Base-by-base conservation (phyloP, 2,113 vertebrate genomes). In the Rhea pennata region DNA sequence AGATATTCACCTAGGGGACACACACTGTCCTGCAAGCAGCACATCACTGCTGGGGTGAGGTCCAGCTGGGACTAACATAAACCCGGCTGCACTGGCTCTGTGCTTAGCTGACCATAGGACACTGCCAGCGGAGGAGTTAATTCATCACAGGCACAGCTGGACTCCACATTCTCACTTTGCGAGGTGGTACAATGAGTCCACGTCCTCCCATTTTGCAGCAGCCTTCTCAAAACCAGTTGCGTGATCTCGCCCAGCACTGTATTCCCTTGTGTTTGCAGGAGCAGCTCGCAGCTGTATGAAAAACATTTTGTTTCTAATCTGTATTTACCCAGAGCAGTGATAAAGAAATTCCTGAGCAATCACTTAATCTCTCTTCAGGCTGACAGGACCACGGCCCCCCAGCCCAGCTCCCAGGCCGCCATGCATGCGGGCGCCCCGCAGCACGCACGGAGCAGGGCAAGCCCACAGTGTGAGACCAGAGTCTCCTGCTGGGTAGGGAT, bases 341-440 rank as follows among this genome's bases (percentile, higher is more conserved):
- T 97, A 97, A 95, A 89, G 91, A 95, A 93, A 96, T 96, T 96
- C 95, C 92, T 95, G 24, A 58, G 42, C 71, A 91, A 96, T 92
- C 94, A 83, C 73, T 96, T 96, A 80, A 96, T 95, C 94, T 93
- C 74, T 64, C 71, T 89, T 87, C 61, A 78, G 36, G 92, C 91
- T 95, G 89, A 94, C 89, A 89, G 78, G 42, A 87, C 64, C 84
- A 29, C 33, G 78, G 85, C 91, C 58, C 51, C 89, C 76, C 27
- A 94, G 42, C 53, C 48, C 66, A 91, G 80, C 73, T 74, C 62
- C 56, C 53, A 74, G 80, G n/a, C 92, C 94, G 73, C 77, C 44
- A 22, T 40, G 64, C 53, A 15, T 4, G 40, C 59, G 92, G 92
- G 88, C 61, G 61, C 4, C 8, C 40, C 76, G 42, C 67, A 31